Conservation (phyloP, 2,113 vertebrate species). For the zebrafish (Danio rerio) region DNA sequence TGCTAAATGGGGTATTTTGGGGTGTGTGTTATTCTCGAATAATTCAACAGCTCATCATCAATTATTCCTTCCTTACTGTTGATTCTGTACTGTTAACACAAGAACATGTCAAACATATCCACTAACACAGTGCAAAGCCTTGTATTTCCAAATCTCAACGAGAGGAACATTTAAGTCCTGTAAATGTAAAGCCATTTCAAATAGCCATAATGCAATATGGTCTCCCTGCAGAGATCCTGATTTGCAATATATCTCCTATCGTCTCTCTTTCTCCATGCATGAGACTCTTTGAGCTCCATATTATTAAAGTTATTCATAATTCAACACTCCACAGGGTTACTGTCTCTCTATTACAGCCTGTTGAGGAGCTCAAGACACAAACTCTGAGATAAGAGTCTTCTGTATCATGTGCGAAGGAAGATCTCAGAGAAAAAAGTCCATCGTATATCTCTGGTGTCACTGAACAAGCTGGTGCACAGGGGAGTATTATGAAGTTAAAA, state of each 20-base stretch:
- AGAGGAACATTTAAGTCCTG: not conserved
- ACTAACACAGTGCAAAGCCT: not conserved
- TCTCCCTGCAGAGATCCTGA: slow-evolving; percentile 10
- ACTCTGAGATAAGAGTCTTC: not conserved
- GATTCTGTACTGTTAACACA: not conserved
- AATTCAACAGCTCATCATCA: too few species aligned
- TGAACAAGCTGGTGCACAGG: not conserved
- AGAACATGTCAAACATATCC: not conserved
- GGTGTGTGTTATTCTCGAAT: too few species aligned
- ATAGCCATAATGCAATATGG: not conserved
- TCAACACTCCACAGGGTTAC: slow-evolving; percentile 34
- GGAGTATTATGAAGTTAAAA: not conserved
- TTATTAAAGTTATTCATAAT: slow-evolving; percentile 55
- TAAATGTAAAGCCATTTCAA: not conserved
- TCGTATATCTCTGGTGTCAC: not conserved
- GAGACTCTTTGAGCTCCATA: slow-evolving; percentile 29
- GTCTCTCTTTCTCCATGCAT: slow-evolving; percentile 16
- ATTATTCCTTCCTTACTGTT: too few species aligned
- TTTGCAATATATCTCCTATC: slow-evolving; percentile 4
- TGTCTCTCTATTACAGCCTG: slow-evolving; percentile 4
- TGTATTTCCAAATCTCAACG: not conserved
- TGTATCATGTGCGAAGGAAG: not conserved
- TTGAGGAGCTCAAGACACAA: not conserved
- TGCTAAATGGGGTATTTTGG: too few species aligned
- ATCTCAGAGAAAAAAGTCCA: not conserved